Conservation (phyloP, 2,113 vertebrate species). For the Rhineura floridana region DNA sequence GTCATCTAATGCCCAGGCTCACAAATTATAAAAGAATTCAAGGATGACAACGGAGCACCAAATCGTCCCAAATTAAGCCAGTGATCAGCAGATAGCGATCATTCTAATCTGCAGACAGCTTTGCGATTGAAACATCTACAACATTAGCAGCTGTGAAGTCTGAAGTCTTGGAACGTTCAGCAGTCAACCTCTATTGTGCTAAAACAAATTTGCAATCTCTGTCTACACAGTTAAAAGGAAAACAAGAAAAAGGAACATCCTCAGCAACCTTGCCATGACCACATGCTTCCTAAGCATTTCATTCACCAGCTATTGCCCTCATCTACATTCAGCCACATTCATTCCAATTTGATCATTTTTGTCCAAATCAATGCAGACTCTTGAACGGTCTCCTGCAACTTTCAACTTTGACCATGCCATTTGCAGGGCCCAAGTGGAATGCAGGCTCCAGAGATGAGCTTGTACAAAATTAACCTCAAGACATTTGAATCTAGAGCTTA, state of each 20-base stretch:
- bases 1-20: constrained; percentile 34
- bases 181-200: constrained; percentile 11
- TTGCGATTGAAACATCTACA: not conserved
- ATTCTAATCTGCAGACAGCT: constrained; percentile 36
- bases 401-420: constrained; percentile 65
- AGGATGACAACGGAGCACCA: constrained; percentile 61
- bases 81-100: constrained; percentile 24
- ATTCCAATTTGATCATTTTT: constrained; percentile 45
- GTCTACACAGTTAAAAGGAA: not conserved
- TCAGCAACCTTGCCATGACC: not conserved
- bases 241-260: not conserved
- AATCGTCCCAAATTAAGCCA: constrained; percentile 33
- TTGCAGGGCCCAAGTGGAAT: constrained; percentile 14
- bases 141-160: constrained; percentile 13
- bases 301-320: constrained; percentile 48
- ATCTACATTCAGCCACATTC: constrained; percentile 52
- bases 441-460: constrained; percentile 4
- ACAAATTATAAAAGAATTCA: constrained; percentile 59
- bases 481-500: constrained; percentile 58
- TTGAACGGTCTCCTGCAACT: constrained; percentile 67
- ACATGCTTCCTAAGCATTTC: constrained; percentile 16
- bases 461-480: constrained; percentile 17
- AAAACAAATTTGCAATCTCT: constrained; percentile 48
- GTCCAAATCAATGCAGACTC: constrained; percentile 54
- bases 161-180: constrained; percentile 28